Conservation (phyloP, 2,113 vertebrate genomes). For the Neotragus moschatus region DNA sequence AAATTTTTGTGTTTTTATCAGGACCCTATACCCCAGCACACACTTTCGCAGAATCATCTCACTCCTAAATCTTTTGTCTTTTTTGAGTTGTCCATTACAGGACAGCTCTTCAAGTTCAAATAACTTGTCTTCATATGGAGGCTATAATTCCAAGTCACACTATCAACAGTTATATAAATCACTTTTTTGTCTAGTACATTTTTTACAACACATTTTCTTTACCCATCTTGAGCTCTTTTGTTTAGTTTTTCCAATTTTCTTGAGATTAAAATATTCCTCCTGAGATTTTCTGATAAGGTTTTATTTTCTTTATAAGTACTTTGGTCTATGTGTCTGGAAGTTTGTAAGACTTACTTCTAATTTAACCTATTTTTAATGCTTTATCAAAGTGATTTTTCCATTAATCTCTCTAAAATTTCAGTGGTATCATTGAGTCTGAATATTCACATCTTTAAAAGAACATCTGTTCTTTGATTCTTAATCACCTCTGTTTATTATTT, state of each 20-base stretch:
- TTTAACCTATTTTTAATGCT: neutral
- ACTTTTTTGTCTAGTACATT: neutral
- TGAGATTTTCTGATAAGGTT: neutral
- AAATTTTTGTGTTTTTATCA: neutral
- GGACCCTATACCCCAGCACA: neutral
- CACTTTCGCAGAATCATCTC: neutral
- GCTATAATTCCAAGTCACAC: neutral
- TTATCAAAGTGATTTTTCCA: neutral
- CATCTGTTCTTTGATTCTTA: neutral
- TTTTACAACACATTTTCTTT: neutral
- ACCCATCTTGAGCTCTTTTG: neutral
- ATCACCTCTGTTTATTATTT: neutral
- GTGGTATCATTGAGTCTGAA: neutral
- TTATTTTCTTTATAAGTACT: neutral
- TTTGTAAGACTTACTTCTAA: neutral
- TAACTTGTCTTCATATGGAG: neutral
- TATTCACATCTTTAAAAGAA: neutral
- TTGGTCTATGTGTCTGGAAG: neutral
- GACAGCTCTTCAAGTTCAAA: neutral
- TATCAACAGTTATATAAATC: neutral
- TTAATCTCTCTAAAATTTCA: neutral
- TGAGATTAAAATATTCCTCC: neutral
- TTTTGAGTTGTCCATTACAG: neutral
- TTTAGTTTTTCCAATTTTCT: neutral
- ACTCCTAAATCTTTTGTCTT: neutral